phyloP scores from a whole-genome alignment of 2,888 invertebrate species.

The Brachylomia viminalis region DNA sequence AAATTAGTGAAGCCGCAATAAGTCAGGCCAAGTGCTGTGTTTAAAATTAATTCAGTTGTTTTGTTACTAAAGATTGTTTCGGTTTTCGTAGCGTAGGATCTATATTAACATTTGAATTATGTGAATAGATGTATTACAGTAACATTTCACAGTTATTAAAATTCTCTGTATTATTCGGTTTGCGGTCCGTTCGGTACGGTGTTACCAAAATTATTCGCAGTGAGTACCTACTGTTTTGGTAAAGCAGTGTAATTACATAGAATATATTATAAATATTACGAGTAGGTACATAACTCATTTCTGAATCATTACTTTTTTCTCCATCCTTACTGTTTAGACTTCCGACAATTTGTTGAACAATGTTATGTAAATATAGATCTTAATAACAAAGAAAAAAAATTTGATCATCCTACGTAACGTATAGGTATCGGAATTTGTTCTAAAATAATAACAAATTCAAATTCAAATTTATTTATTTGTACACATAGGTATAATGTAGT shows the following conservation, averaged over 20 bases:
- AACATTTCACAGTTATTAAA: conserved; percentile 20
- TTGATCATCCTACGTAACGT: background rate
- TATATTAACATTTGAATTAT: conserved; percentile 10
- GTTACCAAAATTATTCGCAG: background rate
- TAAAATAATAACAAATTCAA: conserved; percentile 7
- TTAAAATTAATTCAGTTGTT: conserved; percentile 15
- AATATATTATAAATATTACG: background rate
- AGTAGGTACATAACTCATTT: background rate
- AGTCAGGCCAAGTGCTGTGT: conserved; percentile 20
- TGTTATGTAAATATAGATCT: background rate
- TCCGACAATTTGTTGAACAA: background rate
- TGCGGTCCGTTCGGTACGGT: background rate
- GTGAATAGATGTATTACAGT: background rate
- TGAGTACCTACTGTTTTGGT: too few species aligned
- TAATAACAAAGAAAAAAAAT: background rate
- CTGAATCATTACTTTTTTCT: conserved; percentile 6
- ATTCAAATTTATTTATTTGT: too few species aligned
- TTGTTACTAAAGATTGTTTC: conserved; percentile 23
- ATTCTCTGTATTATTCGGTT: background rate
- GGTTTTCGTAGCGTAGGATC: background rate
- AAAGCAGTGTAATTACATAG: too few species aligned
- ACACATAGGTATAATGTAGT: too few species aligned
- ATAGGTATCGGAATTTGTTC: background rate
- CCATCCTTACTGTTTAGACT: background rate
- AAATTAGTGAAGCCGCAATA: conserved; percentile 28